Base-by-base conservation (phyloP, 2,888 invertebrate species). In the Mesochorus sp. region DNA sequence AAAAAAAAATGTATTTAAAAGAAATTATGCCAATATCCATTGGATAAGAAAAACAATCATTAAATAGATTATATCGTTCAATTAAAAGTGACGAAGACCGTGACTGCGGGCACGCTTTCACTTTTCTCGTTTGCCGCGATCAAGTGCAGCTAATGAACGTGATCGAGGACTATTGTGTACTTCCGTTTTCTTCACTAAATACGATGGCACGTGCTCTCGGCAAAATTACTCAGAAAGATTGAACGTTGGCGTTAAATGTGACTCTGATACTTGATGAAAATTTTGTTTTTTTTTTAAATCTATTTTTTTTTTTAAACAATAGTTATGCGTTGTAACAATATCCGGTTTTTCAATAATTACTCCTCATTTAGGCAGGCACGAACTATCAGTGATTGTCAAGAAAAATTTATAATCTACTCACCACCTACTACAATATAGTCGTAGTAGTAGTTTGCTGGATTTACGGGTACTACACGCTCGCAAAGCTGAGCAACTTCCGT, bases 371-470 rank as follows among this genome's bases (percentile, higher is more conserved):
- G n/a, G n/a, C n/a, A n/a, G n/a, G n/a, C n/a, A n/a, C n/a, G n/a
- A n/a, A n/a, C n/a, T n/a, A n/a, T n/a, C n/a, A n/a, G n/a, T n/a
- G n/a, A n/a, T n/a, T n/a, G n/a, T n/a, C n/a, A n/a, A n/a, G n/a
- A n/a, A n/a, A n/a, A n/a, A n/a, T n/a, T n/a, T n/a, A n/a, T 31
- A 26, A 14, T 64, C 12, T 82, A 87, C 90, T 87, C 70, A 90
- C 90, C 94, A 0, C 95, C 95, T 8, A 94, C 91, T 3, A 94
- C 94, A 28, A 95, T 92, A 84, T 94, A 95, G 86, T 95, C 95
- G 81, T 95, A 95, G 64, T 91, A 92, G 0, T 91, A 87, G 64
- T 93, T 93, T 0, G 92, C 90, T 0, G 86, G 86, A 0, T 91
- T 87, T 61, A 84, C 88, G 4, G 93, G 92, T 8, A 73, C 86